A percentile compares a stretch with the other conserved stretches of the same genome.
phyloP scores from a whole-genome alignment of 2,113 vertebrate genomes.

The Apteryx owenii region DNA sequence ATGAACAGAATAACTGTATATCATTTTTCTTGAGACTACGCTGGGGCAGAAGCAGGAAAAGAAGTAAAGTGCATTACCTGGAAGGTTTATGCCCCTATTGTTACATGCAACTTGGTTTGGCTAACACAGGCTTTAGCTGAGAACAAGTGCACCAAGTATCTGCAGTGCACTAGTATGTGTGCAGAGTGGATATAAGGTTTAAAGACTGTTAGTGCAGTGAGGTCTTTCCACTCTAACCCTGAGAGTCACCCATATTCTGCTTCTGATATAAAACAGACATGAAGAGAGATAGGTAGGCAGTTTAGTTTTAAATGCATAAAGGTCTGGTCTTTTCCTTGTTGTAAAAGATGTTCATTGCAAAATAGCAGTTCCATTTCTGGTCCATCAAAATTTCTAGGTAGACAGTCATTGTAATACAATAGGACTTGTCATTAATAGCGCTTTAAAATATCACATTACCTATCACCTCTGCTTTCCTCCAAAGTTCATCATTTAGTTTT shows the following conservation, averaged over 20 bases:
- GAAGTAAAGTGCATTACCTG: not conserved
- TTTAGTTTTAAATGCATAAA: not conserved
- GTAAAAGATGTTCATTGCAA: not conserved
- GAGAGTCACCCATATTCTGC: not conserved
- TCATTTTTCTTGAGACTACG: not conserved
- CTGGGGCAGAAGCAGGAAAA: not conserved
- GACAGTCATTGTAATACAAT: accelerated
- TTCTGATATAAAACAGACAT: not conserved
- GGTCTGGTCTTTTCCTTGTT: not conserved
- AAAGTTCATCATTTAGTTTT: not conserved
- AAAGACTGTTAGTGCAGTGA: not conserved
- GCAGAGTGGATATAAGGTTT: not conserved
- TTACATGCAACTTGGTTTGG: not conserved
- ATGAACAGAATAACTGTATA: not conserved
- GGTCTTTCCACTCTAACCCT: not conserved
- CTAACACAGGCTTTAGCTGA: not conserved
- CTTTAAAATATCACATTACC: not conserved
- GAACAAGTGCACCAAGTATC: not conserved
- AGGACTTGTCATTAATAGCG: not conserved
- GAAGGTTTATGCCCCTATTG: not conserved
- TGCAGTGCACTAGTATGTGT: not conserved
- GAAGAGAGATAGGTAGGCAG: not conserved
- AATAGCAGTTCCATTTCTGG: not conserved
- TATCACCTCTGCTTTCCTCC: not conserved
- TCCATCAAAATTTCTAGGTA: not conserved